phyloP scores from a whole-genome alignment of 2,888 invertebrate species.

The Yponomeuta malinellus region DNA sequence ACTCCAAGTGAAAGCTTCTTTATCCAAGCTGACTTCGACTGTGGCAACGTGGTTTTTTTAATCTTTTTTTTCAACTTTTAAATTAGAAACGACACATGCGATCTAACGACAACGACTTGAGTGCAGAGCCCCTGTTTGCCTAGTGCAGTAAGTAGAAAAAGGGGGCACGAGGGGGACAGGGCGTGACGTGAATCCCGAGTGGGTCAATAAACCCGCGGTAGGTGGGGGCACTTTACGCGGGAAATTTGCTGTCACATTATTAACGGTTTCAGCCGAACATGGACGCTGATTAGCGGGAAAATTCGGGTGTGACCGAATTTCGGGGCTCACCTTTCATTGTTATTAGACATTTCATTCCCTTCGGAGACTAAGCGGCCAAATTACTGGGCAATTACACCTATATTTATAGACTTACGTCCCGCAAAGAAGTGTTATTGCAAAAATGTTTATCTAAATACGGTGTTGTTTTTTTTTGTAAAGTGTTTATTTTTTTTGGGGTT shows the following conservation, averaged over 20 bases:
- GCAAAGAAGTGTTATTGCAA: no score
- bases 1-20: no score
- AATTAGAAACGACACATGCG: neutral
- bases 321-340: slow-evolving; percentile 11
- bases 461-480: no score
- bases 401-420: no score
- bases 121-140: slow-evolving; percentile 8
- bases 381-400: no score
- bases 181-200: slow-evolving; percentile 59
- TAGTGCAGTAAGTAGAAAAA: slow-evolving; percentile 15
- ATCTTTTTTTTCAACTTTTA: neutral
- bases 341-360: slow-evolving; percentile 6
- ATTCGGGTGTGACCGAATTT: slow-evolving; percentile 22
- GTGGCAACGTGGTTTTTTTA: neutral
- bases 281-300: slow-evolving; percentile 35
- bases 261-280: slow-evolving; percentile 44
- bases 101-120: neutral
- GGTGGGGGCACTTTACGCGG: slow-evolving; percentile 54
- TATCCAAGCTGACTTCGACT: no score
- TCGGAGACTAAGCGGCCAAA: no score
- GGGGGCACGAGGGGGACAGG: slow-evolving; percentile 16
- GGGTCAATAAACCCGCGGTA: slow-evolving; percentile 44
- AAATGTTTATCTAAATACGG: no score
- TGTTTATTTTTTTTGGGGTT: no score
- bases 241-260: slow-evolving; percentile 71